Base-by-base conservation (phyloP, 2,888 invertebrate species). In the Rhagonycha fulva region DNA sequence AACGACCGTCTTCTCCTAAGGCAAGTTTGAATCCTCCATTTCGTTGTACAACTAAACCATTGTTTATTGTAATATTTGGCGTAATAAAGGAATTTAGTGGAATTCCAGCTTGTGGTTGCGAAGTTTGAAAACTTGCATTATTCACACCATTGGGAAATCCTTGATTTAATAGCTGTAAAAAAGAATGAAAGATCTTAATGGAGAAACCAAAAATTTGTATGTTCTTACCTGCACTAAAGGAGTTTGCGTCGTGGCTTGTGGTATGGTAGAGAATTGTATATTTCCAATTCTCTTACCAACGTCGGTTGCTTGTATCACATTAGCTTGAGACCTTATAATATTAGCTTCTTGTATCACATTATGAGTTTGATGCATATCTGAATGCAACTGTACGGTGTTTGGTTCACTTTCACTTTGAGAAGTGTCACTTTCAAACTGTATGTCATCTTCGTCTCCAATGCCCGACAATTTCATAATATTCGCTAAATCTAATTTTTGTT, bases 391-490 rank as follows among this genome's bases (percentile, higher is more conserved):
- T 70, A 85, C 82, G 5, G 84, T 84, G 66, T 83, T 85, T 68
- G 83, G 87, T 73, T 88, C 87, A 75, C 85, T 87, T 75, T 88
- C 88, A 74, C 87, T 87, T 77, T 87, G 87, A 14, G 88, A 87
- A 0, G 88, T 84, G 76, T 88, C 88, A 77, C 87, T 87, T 76
- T 88, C 88, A 70, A 88, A 88, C 80, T 89, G 90, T 63, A 91
- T 89, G 79, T 91, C 91, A 80, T 94, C 93, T 78, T 92, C 92
- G 79, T 93, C 93, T 71, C 93, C 93, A 70, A 83, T 83, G 79
- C 87, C 94, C 69, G 93, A 93, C 77, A 93, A 89, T 86, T 93
- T 93, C 91, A 94, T 94, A 61, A 94, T 92, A 86, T 93, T 93
- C 71, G 93, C 93, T 81, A 94, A 89, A 86, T 93, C 93, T 72